Percentiles rank a stretch among this genome's conserved stretches.
Conservation (phyloP, 2,797 vertebrate genomes). For the Chaetophractus vellerosus region DNA sequence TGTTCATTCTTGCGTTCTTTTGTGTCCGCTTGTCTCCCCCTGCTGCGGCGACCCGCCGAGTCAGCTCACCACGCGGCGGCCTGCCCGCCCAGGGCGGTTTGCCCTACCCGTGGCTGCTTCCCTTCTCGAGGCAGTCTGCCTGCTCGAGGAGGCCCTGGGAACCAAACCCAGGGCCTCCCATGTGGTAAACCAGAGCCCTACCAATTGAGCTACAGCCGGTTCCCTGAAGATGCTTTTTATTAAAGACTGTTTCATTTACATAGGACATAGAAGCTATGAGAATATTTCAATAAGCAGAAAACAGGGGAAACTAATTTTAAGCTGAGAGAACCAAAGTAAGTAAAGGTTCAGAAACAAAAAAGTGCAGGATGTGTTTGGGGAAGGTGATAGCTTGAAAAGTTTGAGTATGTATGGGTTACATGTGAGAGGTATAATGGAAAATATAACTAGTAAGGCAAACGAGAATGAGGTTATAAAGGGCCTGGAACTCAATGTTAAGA, state of each 20-base stretch:
- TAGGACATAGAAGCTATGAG: background rate
- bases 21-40: too few relatives aligned
- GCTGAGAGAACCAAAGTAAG: constrained; percentile 17
- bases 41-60: too few relatives aligned
- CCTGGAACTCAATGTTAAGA: background rate
- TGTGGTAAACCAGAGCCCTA: too few relatives aligned
- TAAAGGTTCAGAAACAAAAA: constrained; percentile 18
- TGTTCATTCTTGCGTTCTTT: too few relatives aligned
- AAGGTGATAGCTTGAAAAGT: background rate
- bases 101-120: too few relatives aligned
- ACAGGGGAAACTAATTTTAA: constrained; percentile 51
- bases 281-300: constrained; percentile 60
- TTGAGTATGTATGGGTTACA: background rate
- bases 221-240: constrained; percentile 44
- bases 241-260: constrained; percentile 14
- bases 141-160: too few relatives aligned
- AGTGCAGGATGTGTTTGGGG: background rate
- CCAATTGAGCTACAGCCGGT: too few relatives aligned
- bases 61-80: too few relatives aligned
- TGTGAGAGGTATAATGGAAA: background rate
- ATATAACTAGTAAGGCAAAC: background rate
- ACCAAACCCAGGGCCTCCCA: too few relatives aligned
- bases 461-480: background rate
- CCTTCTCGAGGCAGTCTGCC: too few relatives aligned
- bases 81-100: too few relatives aligned